These are phyloP conservation scores for Sceliomorpha sp. DNA, from an alignment of 2,888 invertebrate species.

Conservation along the genomic window DNA sequence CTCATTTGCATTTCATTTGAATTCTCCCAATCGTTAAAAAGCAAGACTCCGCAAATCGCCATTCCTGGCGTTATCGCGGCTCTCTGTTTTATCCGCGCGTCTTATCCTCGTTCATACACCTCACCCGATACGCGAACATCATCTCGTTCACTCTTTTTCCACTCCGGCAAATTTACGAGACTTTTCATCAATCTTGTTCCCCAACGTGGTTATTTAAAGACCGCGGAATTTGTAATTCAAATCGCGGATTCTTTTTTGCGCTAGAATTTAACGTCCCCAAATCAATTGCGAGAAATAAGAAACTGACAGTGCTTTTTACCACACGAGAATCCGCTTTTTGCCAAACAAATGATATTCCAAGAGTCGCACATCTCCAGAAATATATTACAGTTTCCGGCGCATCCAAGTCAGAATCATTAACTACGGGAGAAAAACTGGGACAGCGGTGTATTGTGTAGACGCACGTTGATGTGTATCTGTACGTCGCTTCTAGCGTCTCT, in stretches of 20 bases:
- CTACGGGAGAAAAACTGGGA: not conserved
- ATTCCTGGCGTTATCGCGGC: slow-evolving; percentile 9
- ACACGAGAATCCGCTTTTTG: not conserved
- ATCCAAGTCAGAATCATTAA: not conserved
- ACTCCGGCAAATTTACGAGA: slow-evolving; percentile 51
- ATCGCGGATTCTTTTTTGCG: not conserved
- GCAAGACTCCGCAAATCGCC: not conserved
- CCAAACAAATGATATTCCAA: not conserved
- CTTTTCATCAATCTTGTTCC: slow-evolving; percentile 67
- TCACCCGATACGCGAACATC: slow-evolving; percentile 14
- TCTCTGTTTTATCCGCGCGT: not conserved
- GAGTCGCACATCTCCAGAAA: not conserved
- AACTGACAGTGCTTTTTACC: no score
- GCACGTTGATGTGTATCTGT: slow-evolving; percentile 2
- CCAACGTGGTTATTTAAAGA: not conserved
- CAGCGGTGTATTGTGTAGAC: not conserved
- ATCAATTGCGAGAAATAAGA: no score
- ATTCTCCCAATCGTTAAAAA: slow-evolving; percentile 7
- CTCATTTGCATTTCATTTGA: slow-evolving; percentile 24
- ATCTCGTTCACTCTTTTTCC: slow-evolving; percentile 1
- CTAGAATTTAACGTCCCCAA: no score
- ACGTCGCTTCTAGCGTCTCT: not conserved
- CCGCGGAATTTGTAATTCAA: not conserved
- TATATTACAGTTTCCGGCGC: not conserved
- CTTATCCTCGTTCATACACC: slow-evolving; percentile 5